A percentile compares a stretch with the other conserved stretches of the same genome.
Conservation (phyloP, 1,140 invertebrate species). For the Ostrea edulis region DNA sequence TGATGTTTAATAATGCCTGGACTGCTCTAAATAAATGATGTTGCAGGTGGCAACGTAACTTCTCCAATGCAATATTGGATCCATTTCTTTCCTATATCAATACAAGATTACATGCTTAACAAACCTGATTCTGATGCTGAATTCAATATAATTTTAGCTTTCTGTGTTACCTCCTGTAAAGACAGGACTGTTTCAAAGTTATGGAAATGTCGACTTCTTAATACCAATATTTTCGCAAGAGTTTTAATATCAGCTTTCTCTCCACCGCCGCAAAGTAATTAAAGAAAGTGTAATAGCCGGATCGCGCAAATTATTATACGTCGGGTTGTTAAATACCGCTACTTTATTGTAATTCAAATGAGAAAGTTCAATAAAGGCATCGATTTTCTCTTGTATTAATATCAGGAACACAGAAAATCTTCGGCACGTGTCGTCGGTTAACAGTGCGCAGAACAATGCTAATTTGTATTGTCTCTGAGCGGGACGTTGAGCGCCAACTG, state of each 20-base stretch:
- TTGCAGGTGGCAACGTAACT: conserved; percentile 16
- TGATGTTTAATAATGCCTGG: conserved; percentile 27
- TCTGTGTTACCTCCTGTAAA: conserved; percentile 4
- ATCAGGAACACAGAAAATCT: conserved; percentile 42
- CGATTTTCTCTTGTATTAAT: conserved; percentile 34
- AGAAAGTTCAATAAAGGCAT: conserved; percentile 39
- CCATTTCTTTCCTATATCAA: conserved; percentile 2
- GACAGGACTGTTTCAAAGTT: conserved; percentile 4
- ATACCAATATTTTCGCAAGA: conserved; percentile 35
- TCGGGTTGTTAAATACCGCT: conserved; percentile 38
- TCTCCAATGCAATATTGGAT: not conserved
- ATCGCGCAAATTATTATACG: conserved; percentile 38
- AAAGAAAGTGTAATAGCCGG: conserved; percentile 35
- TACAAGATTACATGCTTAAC: conserved; percentile 29
- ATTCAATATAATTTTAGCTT: conserved; percentile 21
- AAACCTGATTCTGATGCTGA: not conserved
- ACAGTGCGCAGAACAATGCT: conserved; percentile 40
- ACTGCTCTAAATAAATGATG: not conserved
- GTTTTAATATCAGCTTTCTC: conserved; percentile 11
- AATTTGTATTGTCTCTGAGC: conserved; percentile 42
- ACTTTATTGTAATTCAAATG: conserved; percentile 28
- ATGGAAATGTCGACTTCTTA: conserved; percentile 24
- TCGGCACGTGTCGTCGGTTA: conserved; percentile 46
- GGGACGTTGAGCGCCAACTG: conserved; percentile 35
- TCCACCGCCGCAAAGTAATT: conserved; percentile 30